phyloP scores from a whole-genome alignment of 1,140 invertebrate genomes.

The Pachyrhynchus sulphureomaculatus region DNA sequence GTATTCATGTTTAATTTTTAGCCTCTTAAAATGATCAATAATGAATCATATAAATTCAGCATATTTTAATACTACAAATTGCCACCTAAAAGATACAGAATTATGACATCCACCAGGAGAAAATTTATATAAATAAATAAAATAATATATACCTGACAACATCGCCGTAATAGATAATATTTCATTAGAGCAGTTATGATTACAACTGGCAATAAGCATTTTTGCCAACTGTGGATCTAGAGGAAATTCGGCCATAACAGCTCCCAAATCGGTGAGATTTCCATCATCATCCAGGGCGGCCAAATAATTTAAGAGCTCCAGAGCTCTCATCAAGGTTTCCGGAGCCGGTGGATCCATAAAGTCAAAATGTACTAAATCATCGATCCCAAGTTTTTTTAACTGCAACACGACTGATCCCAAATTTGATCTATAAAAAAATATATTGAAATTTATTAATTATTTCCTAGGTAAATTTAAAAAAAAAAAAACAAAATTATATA shows the following conservation, averaged over 20 bases:
- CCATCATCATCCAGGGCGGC: slow-evolving; percentile 96
- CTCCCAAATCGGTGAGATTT: slow-evolving; percentile 93
- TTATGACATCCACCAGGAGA: too few relatives aligned
- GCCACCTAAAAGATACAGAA: too few relatives aligned
- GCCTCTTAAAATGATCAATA: too few relatives aligned
- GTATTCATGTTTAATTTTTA: too few relatives aligned
- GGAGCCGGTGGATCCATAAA: slow-evolving; percentile 99
- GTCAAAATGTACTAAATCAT: slow-evolving; percentile 99
- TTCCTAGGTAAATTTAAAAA: too few relatives aligned
- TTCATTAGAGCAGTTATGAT: slow-evolving; percentile 99
- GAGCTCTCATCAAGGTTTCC: slow-evolving; percentile 98
- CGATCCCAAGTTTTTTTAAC: slow-evolving; percentile 98
- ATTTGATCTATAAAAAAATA: slow-evolving; percentile 66
- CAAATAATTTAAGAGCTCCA: slow-evolving; percentile 97
- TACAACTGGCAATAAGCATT: slow-evolving; percentile 96
- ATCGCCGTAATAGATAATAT: slow-evolving; percentile 98
- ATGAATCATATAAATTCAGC: too few relatives aligned
- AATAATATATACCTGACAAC: slow-evolving; percentile 91
- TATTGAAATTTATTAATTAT: background rate
- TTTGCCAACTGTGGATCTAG: slow-evolving; percentile 98
- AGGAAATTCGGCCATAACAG: slow-evolving; percentile 99
- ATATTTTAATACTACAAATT: too few relatives aligned
- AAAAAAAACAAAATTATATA: too few relatives aligned
- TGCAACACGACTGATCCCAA: slow-evolving; percentile 95
- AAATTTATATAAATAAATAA: too few relatives aligned